Evolutionary conservation across 2,797 vertebrate genomes (phyloP), one percentile per base, ranked within the genome.

Genomic region (Lindbergichthys nudifrons): DNA sequence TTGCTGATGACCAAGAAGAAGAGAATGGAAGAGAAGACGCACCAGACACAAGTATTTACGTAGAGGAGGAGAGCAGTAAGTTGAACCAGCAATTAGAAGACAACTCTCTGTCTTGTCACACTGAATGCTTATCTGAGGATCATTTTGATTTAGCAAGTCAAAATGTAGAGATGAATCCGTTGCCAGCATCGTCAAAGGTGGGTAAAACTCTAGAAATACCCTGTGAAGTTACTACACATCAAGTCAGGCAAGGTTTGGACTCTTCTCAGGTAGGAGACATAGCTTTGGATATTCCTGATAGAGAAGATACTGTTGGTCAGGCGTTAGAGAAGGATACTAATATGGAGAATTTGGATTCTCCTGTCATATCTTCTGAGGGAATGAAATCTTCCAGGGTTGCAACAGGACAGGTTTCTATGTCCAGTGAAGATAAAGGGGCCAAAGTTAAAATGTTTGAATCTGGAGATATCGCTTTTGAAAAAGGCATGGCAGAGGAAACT

Each of bases 351-450:
- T 41, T 75, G 23, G 64, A 69, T 45, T 42, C 59, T 36, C 41
- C 54, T 18, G 13, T 45, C 3, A 48, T 42, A 23, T 59, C 62
- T 36, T 53, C 45, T 56, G 73, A 75, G 14, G 72, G 77, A 21
- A 0, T 36, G 2, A 48, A 5, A 23, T 57, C 48, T 52, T 51
- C 30, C 43, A 53, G 46, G 12, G 58, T 69, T 16, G 78, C 68
- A 26, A 78, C 46, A 59, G 78, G 65, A 50, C 73, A 86, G 23
- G 53, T 77, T 51, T 64, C 7, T 14, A 19, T 36, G 6, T 46
- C 16, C 13, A 48, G 52, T 43, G 48, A 60, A 41, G 61, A 57
- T 23, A 52, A 19, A 42, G 52, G 5, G n/a, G 11, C 10, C 2
- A 21, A 19, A 43, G 16, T 11, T 13, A 32, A 11, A n/a, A 68